Evolutionary conservation across 1,140 invertebrate genomes (phyloP).

Genomic region (Dufourea novaeangliae): DNA sequence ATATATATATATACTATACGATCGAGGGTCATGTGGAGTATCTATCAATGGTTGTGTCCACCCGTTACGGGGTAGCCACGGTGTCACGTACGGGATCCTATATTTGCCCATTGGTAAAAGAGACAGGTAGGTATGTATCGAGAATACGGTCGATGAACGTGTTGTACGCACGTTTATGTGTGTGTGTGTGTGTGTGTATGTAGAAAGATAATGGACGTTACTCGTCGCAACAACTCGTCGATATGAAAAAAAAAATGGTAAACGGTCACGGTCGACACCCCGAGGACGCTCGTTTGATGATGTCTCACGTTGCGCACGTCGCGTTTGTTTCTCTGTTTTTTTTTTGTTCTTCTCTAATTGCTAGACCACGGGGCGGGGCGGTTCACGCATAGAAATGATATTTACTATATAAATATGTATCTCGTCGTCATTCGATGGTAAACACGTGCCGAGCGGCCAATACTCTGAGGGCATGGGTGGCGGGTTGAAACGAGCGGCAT

Average conservation of each 20-base stretch:
- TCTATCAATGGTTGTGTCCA: conserved; percentile 24
- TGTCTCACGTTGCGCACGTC: neutral
- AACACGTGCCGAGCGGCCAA: too few relatives aligned
- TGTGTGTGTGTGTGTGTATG: too few relatives aligned
- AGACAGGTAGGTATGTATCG: too few relatives aligned
- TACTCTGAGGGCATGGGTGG: too few relatives aligned
- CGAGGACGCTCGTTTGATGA: neutral
- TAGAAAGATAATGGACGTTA: conserved; percentile 14
- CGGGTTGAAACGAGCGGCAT: neutral
- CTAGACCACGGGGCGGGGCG: neutral
- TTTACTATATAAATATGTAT: neutral
- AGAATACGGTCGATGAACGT: too few relatives aligned
- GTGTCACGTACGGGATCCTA: conserved; percentile 30
- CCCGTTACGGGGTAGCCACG: conserved; percentile 2
- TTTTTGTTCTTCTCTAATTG: neutral
- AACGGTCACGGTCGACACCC: neutral
- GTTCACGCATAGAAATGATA: neutral
- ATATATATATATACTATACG: too few relatives aligned
- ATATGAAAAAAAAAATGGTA: neutral
- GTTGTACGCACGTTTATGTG: too few relatives aligned
- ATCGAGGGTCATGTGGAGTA: conserved; percentile 25
- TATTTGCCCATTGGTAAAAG: too few relatives aligned
- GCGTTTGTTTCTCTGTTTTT: too few relatives aligned
- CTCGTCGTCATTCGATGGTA: neutral
- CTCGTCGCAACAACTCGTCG: neutral